These are phyloP conservation scores for Bombus waltoni DNA, from an alignment of 1,140 invertebrate genomes.

Conservation along the genomic window DNA sequence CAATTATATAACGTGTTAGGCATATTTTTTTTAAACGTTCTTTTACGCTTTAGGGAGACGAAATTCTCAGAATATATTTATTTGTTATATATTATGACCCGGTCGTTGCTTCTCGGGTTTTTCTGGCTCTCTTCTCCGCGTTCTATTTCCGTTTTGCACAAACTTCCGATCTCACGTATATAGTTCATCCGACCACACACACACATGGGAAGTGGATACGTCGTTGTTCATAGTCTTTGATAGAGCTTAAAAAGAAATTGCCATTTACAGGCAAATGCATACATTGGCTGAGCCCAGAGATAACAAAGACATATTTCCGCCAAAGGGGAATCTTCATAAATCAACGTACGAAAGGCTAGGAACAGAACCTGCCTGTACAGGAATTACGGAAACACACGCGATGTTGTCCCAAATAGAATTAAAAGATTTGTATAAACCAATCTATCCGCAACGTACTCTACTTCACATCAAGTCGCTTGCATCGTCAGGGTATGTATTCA, in stretches of 20 bases:
- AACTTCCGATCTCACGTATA: too few relatives aligned
- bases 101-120: too few relatives aligned
- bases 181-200: too few relatives aligned
- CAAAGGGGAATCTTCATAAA: slow-evolving; percentile 52
- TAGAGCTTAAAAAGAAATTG: background rate
- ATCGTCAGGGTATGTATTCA: slow-evolving; percentile 49
- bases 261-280: slow-evolving; percentile 61
- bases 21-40: background rate
- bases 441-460: slow-evolving; percentile 57
- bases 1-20: background rate
- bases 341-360: slow-evolving; percentile 66
- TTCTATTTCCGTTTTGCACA: too few relatives aligned
- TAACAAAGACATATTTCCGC: slow-evolving; percentile 64
- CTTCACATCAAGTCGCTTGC: slow-evolving; percentile 58
- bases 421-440: slow-evolving; percentile 49
- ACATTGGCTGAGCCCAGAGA: slow-evolving; percentile 65
- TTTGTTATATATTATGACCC: too few relatives aligned
- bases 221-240: background rate
- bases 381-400: slow-evolving; percentile 62
- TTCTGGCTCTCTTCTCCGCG: too few relatives aligned
- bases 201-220: background rate
- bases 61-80: background rate
- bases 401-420: slow-evolving; percentile 63
- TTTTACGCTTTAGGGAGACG: background rate
- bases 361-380: slow-evolving; percentile 12